phyloP scores from a whole-genome alignment of 2,888 invertebrate species.

The Netelia inedita region DNA sequence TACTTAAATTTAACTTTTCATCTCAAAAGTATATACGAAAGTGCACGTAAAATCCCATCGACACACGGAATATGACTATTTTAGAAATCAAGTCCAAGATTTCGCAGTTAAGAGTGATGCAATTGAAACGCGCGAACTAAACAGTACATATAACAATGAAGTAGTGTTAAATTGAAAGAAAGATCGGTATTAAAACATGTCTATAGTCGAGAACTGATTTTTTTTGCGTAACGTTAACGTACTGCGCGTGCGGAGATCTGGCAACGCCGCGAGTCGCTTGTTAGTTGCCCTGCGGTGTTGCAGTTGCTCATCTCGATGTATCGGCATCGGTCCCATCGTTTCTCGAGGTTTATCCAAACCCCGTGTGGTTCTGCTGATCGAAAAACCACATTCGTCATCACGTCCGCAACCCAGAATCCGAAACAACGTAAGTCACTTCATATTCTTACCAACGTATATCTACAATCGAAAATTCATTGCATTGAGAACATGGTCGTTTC shows the following conservation, averaged over 20 bases:
- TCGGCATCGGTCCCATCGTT: conserved; percentile 70
- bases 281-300: conserved; percentile 77
- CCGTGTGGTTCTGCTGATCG: conserved; percentile 43
- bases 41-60: too few relatives aligned
- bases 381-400: conserved; percentile 35
- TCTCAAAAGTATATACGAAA: too few relatives aligned
- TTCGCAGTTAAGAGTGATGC: too few relatives aligned
- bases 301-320: conserved; percentile 74
- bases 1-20: too few relatives aligned
- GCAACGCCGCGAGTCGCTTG: conserved; percentile 78
- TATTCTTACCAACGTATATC: not conserved
- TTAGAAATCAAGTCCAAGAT: too few relatives aligned
- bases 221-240: conserved; percentile 55
- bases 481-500: conserved; percentile 57
- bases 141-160: not conserved
- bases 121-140: too few relatives aligned
- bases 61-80: too few relatives aligned
- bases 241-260: conserved; percentile 68
- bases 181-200: conserved; percentile 50
- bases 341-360: conserved; percentile 43
- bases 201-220: not conserved
- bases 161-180: not conserved
- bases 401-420: not conserved
- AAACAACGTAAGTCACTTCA: conserved; percentile 55
- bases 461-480: not conserved